phyloP scores from a whole-genome alignment of 2,797 vertebrate species.

The Darevskia nairensis region DNA sequence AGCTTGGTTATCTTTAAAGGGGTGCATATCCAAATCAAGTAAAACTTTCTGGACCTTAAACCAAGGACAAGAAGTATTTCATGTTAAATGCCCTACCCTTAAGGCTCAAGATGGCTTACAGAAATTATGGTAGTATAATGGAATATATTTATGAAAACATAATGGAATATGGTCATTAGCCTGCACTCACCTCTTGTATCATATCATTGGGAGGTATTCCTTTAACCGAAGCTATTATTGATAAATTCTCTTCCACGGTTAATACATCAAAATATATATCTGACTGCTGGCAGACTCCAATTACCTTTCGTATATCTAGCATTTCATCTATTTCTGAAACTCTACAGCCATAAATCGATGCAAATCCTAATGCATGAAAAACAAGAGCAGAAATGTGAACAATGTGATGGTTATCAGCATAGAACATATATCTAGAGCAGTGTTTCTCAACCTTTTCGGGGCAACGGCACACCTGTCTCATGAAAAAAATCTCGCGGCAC shows the following conservation, averaged over 20 bases:
- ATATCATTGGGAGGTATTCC: conserved; percentile 87
- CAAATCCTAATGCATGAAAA: conserved; percentile 81
- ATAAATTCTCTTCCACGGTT: conserved; percentile 95
- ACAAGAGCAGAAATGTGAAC: conserved; percentile 21
- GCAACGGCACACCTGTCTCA: too few relatives aligned
- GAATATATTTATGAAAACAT: background rate
- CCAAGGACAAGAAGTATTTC: conserved; percentile 11
- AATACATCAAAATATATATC: conserved; percentile 96
- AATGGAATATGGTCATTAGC: background rate
- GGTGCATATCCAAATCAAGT: conserved; percentile 92
- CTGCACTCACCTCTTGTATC: conserved; percentile 84
- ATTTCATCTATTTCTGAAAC: conserved; percentile 91
- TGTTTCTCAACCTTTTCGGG: too few relatives aligned
- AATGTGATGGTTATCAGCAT: background rate
- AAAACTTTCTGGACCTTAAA: conserved; percentile 89
- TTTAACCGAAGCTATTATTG: conserved; percentile 93
- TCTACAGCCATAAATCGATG: conserved; percentile 89
- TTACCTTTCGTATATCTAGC: conserved; percentile 89
- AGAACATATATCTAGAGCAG: background rate
- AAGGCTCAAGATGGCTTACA: background rate
- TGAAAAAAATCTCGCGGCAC: too few relatives aligned
- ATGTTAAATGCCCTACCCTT: background rate
- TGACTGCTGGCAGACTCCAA: conserved; percentile 94
- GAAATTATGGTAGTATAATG: background rate
- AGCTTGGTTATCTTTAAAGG: conserved; percentile 92